A percentile compares a stretch with the other conserved stretches of the same genome.
These are phyloP conservation scores for Hydroisotoma schaefferi DNA, from an alignment of 2,888 invertebrate species.

Conservation along the genomic window DNA sequence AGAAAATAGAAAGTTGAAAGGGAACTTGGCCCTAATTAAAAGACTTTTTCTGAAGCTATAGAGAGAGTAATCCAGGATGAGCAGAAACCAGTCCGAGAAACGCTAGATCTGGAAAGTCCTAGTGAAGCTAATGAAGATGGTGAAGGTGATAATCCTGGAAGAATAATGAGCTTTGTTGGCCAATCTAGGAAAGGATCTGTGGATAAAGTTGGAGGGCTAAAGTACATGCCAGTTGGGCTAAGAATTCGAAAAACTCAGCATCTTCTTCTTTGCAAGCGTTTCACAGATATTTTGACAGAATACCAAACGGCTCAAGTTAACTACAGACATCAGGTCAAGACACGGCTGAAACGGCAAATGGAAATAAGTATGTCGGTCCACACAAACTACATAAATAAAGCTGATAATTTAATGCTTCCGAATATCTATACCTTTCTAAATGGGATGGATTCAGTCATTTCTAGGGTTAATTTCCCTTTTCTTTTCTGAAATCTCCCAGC, in stretches of 20 bases:
- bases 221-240: constrained; percentile 47
- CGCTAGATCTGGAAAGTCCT: background rate
- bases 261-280: constrained; percentile 58
- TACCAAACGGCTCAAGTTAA: constrained; percentile 61
- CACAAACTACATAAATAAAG: constrained; percentile 1
- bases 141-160: too few relatives aligned
- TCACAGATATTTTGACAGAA: constrained; percentile 60
- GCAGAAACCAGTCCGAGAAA: background rate
- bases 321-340: constrained; percentile 60
- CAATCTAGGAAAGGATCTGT: background rate
- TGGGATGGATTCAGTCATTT: constrained; percentile 42
- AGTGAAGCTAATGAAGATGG: too few relatives aligned
- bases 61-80: constrained; percentile 1
- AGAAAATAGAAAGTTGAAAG: background rate
- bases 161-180: too few relatives aligned
- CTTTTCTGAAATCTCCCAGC: constrained; percentile 49
- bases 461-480: constrained; percentile 55
- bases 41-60: background rate
- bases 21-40: background rate
- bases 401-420: background rate
- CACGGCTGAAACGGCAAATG: constrained; percentile 59
- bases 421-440: background rate
- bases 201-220: constrained; percentile 18
- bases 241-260: constrained; percentile 54
- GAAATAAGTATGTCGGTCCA: constrained; percentile 60